Percentiles rank a stretch among this genome's conserved stretches.
phyloP scores from a whole-genome alignment of 2,113 vertebrate species.

The Neogale vison region DNA sequence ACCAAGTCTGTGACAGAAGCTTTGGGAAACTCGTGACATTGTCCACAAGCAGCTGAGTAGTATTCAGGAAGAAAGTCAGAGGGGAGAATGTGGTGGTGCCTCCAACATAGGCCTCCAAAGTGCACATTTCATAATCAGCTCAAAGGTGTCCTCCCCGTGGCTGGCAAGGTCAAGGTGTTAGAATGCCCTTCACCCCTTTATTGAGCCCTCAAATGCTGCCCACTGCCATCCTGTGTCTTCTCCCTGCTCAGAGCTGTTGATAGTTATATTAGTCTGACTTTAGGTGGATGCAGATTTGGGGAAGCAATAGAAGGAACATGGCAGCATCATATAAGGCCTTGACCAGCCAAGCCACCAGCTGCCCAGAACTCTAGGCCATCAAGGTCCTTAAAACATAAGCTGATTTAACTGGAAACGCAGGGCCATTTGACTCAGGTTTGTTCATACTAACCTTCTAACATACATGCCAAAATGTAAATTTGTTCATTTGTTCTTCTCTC shows the following conservation, averaged over 20 bases:
- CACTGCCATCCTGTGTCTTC: neutral
- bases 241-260: neutral
- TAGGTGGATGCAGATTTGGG: neutral
- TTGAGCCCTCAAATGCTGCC: neutral
- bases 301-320: neutral
- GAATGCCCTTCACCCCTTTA: neutral
- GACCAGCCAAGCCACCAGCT: neutral
- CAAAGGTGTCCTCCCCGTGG: neutral
- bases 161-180: neutral
- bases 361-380: neutral
- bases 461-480: constrained; percentile 15
- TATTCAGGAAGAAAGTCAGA: neutral
- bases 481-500: neutral
- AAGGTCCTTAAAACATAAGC: neutral
- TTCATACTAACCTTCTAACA: constrained; percentile 19
- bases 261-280: neutral
- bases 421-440: constrained; percentile 17
- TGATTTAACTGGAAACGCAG: constrained; percentile 13
- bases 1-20: neutral
- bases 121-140: neutral
- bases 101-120: neutral
- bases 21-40: neutral
- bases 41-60: neutral
- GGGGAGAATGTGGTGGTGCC: neutral
- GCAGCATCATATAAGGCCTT: neutral